phyloP scores from a whole-genome alignment of 1,140 invertebrate genomes.

The Conopomorpha cramerella region DNA sequence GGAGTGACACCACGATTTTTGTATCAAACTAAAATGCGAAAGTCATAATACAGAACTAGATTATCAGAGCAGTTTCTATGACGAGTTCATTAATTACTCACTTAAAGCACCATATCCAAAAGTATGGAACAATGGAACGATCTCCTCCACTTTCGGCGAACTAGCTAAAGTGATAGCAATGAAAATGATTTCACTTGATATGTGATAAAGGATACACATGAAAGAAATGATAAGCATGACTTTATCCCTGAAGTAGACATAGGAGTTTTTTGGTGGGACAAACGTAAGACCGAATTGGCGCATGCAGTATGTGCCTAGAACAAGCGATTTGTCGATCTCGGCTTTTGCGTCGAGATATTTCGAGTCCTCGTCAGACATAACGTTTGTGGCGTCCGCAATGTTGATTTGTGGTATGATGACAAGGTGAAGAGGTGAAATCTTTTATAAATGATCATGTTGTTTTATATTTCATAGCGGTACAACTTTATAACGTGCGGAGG shows the following conservation, averaged over 20 bases:
- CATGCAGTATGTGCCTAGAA: not conserved
- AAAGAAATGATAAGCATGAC: conserved; percentile 27
- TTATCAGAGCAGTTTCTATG: too few species aligned
- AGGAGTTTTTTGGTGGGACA: conserved; percentile 11
- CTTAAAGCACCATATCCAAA: conserved; percentile 44
- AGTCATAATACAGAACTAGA: too few species aligned
- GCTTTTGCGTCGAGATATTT: not conserved
- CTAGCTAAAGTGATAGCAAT: conserved; percentile 33
- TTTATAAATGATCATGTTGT: too few species aligned
- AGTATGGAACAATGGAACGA: conserved; percentile 44
- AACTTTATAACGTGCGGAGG: too few species aligned
- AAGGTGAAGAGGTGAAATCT: too few species aligned
- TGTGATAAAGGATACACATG: conserved; percentile 33
- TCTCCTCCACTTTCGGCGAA: conserved; percentile 38
- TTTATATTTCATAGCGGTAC: too few species aligned
- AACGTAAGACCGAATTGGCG: conserved; percentile 32
- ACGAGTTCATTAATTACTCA: too few species aligned
- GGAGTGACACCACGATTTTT: too few species aligned
- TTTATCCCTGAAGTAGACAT: conserved; percentile 19
- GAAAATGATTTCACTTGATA: conserved; percentile 40
- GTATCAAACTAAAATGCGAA: too few species aligned
- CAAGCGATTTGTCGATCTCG: not conserved
- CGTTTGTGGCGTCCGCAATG: too few species aligned
- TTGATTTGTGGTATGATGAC: too few species aligned
- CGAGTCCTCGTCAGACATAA: too few species aligned